Percentiles rank a stretch among this genome's conserved stretches.
phyloP scores from a whole-genome alignment of 2,797 vertebrate genomes.

The Periophthalmus magnuspinnatus region DNA sequence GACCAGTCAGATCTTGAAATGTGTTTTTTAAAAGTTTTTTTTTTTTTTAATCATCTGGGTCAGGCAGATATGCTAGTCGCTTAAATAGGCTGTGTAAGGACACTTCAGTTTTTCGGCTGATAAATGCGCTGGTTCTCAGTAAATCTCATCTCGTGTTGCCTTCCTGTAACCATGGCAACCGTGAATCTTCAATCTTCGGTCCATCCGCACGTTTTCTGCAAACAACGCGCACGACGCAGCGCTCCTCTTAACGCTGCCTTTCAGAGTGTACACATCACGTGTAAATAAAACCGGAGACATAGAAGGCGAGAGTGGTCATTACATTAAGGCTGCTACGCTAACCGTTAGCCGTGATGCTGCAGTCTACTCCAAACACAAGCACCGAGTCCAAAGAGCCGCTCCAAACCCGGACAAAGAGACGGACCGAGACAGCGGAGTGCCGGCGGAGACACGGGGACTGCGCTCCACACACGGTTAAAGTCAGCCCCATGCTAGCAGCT shows the following conservation, averaged over 20 bases:
- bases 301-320: neutral
- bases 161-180: slow-evolving; percentile 2
- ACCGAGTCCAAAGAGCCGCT: neutral
- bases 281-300: neutral
- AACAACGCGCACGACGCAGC: neutral
- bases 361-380: neutral
- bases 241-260: neutral
- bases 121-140: neutral
- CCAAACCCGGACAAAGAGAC: neutral
- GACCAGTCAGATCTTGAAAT: no score
- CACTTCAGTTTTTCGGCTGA: neutral
- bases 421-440: neutral
- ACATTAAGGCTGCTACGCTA: slow-evolving; percentile 4
- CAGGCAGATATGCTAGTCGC: neutral
- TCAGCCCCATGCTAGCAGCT: neutral
- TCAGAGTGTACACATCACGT: neutral
- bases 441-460: neutral
- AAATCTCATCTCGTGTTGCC: slow-evolving; percentile 1
- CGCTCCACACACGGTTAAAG: neutral
- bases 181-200: neutral
- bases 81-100: neutral
- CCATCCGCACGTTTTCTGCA: neutral
- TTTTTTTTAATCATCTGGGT: no score
- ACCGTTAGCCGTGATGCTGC: slow-evolving; percentile 1
- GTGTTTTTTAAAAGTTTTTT: no score